Percentiles rank a stretch among this genome's conserved stretches.
Conservation (phyloP, 2,113 vertebrate species). For the Melanocharis versteri region DNA sequence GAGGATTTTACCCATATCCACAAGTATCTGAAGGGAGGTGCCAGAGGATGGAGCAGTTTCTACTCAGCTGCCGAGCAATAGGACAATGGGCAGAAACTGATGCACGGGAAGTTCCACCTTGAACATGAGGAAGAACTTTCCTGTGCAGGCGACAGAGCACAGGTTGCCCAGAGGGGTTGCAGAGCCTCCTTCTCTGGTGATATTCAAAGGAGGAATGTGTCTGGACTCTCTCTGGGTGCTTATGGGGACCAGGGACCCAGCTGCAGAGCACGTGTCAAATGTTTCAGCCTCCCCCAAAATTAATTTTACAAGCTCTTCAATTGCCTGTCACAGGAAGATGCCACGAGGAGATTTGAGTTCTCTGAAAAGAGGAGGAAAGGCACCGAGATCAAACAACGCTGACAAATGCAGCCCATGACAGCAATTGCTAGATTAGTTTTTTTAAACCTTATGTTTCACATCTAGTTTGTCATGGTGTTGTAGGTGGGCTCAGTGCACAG, state of each 20-base stretch:
- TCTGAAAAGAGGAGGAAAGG: not conserved
- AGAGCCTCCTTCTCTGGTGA: not conserved
- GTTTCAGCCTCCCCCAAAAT: not conserved
- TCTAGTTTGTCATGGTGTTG: not conserved
- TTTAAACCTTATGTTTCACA: not conserved
- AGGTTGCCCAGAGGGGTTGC: not conserved
- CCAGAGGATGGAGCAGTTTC: not conserved
- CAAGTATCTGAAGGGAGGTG: not conserved
- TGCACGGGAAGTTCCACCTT: not conserved
- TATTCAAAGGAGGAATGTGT: not conserved
- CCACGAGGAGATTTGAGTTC: not conserved
- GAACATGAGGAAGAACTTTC: not conserved
- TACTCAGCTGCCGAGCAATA: not conserved
- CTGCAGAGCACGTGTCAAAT: not conserved
- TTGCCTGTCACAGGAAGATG: not conserved
- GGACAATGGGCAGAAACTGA: not conserved
- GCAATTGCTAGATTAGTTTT: not conserved
- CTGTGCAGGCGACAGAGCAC: not conserved
- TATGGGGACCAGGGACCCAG: not conserved
- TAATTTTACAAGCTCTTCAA: not conserved
- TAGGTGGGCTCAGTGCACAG: not conserved
- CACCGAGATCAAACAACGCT: not conserved
- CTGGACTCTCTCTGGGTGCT: not conserved
- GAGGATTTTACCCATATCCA: not conserved
- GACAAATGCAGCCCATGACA: conserved; percentile 1